A percentile compares a stretch with the other conserved stretches of the same genome.
phyloP scores from a whole-genome alignment of 1,140 invertebrate species.

The Cataglyphis hispanica region DNA sequence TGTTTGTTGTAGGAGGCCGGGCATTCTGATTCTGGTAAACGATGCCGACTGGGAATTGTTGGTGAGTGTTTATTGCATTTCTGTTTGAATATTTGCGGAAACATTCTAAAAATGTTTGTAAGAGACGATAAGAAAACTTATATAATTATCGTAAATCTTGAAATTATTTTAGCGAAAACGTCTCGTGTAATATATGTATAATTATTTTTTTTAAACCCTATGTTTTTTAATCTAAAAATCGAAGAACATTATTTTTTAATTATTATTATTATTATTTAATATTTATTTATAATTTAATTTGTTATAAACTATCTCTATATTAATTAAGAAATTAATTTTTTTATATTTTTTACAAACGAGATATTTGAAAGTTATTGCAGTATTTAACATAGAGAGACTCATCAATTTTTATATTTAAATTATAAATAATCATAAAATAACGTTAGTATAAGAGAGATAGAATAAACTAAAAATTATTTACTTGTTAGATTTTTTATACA shows the following conservation, averaged over 20 bases:
- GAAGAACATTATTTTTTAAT: not conserved
- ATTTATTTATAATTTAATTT: not conserved
- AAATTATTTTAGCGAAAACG: not conserved
- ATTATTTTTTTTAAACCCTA: not conserved
- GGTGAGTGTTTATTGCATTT: conserved; percentile 85
- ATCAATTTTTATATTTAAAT: not conserved
- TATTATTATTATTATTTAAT: not conserved
- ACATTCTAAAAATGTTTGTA: not conserved
- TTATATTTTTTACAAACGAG: not conserved
- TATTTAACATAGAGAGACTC: not conserved
- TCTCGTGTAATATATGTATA: not conserved
- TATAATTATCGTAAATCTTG: not conserved
- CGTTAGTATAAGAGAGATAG: not conserved
- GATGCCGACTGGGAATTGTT: conserved; percentile 97
- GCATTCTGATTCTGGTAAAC: conserved; percentile 97
- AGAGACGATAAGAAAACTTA: not conserved
- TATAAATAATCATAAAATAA: not conserved
- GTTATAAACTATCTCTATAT: not conserved
- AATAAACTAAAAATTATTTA: conserved; percentile 16
- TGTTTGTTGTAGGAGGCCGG: conserved; percentile 90
- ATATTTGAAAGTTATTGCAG: not conserved
- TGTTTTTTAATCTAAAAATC: not conserved
- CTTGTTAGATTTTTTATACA: not conserved
- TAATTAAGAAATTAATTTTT: not conserved
- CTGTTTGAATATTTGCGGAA: not conserved